A percentile compares a stretch with the other conserved stretches of the same genome.
Conservation (phyloP, 1,140 invertebrate species). For the Armadillidium nasatum region DNA sequence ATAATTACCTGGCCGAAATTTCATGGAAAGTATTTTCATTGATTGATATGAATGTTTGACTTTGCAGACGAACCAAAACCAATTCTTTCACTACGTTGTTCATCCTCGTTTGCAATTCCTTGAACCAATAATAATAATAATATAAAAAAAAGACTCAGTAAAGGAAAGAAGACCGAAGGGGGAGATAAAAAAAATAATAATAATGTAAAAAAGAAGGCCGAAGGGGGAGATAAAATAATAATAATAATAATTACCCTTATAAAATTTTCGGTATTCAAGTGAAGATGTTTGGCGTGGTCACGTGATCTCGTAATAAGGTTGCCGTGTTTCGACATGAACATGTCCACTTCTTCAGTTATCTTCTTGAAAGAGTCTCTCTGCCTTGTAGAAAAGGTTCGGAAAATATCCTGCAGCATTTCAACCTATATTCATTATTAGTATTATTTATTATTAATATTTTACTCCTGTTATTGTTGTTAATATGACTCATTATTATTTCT, state of each 20-base stretch:
- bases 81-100: slow-evolving; percentile 44
- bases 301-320: slow-evolving; percentile 36
- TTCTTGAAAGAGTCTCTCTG: slow-evolving; percentile 39
- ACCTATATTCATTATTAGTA: slow-evolving; percentile 22
- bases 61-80: slow-evolving; percentile 38
- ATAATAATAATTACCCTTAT: slow-evolving; percentile 32
- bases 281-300: slow-evolving; percentile 39
- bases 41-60: slow-evolving; percentile 36
- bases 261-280: slow-evolving; percentile 36
- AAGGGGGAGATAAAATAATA: not conserved
- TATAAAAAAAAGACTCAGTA: no score
- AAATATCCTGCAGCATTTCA: slow-evolving; percentile 42
- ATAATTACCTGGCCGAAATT: slow-evolving; percentile 33
- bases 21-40: slow-evolving; percentile 36
- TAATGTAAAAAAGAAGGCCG: not conserved
- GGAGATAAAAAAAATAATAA: not conserved
- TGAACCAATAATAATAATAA: not conserved
- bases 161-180: not conserved
- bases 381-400: slow-evolving; percentile 38
- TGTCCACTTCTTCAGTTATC: slow-evolving; percentile 35
- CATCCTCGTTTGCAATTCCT: slow-evolving; percentile 43
- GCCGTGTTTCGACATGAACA: slow-evolving; percentile 38
- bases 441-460: no score
- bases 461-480: no score
- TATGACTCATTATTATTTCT: no score